Base-by-base conservation (phyloP, 2,888 invertebrate species). In the Heliothis peltigera region DNA sequence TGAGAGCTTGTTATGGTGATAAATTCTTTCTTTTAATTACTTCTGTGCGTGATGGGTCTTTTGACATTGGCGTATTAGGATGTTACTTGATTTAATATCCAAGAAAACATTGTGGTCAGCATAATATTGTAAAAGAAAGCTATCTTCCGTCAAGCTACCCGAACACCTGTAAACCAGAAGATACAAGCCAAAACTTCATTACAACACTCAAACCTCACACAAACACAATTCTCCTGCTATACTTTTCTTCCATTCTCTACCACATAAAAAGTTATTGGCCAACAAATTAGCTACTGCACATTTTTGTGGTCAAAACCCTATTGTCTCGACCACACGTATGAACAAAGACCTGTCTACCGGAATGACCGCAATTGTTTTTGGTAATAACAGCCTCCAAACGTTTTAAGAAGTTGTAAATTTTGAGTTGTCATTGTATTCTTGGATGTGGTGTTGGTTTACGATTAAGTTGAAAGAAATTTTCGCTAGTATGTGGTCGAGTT, bases 251-350 rank as follows among this genome's bases (percentile, higher is more conserved):
- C 63, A 68, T 56, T 55, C 6, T 21, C 19, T 54, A 73, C 70
- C 73, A 53, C 81, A 78, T 80, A 81, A 82, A 81, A 80, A 74
- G 65, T 78, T 73, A 79, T 74, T 80, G 75, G 47, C 47, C 53
- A 70, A 64, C 70, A 51, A 71, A 80, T 80, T 78, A 72, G 81
- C 81, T 81, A 81, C 81, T 76, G 81, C 70, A 73, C 76, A 78
- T 77, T 81, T 70, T 47, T 82, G 78, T 64, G 79, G 81, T 80
- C 53, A 64, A 53, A 42, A 68, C 42, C 57, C 71, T 61, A 72
- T 81, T 80, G 76, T 78, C 63, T 56, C 39, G 70, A 72, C 79
- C 82, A 82, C 82, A 76, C 76, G 54, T 32, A 67, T 25, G 75
- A 74, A 82, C 82, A 81, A 80, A 68, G 73, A 70, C 52, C 71